Percentiles rank a stretch among this genome's conserved stretches.
Evolutionary conservation across 2,888 invertebrate genomes (phyloP).

Genomic region (Crioceris asparagi): DNA sequence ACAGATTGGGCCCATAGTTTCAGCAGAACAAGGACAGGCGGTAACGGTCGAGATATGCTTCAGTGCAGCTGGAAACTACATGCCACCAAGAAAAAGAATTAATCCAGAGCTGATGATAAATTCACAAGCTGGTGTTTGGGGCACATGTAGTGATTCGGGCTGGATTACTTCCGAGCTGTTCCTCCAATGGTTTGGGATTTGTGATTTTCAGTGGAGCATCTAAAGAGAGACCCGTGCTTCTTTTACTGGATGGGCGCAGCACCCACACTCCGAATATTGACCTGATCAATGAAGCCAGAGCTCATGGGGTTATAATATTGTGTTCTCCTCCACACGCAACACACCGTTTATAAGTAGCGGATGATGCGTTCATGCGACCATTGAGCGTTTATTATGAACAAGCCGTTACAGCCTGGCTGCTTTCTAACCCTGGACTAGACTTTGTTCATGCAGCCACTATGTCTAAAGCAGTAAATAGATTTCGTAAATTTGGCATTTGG

Average conservation of each 20-base stretch:
- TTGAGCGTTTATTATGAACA: not conserved
- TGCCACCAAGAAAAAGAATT: not conserved
- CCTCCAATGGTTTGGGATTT: no score
- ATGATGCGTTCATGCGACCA: not conserved
- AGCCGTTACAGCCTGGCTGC: not conserved
- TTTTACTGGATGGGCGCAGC: no score
- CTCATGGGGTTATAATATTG: not conserved
- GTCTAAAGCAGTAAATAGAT: not conserved
- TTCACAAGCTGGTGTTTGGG: not conserved
- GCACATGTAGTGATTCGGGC: not conserved
- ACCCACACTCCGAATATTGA: not conserved
- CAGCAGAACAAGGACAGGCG: not conserved
- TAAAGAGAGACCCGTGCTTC: no score
- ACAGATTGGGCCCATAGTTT: not conserved
- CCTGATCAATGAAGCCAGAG: not conserved
- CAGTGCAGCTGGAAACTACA: not conserved
- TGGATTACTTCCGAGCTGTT: no score
- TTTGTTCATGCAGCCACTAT: not conserved
- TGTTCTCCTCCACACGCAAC: no score
- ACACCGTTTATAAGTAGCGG: not conserved
- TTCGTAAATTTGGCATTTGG: conserved; percentile 2
- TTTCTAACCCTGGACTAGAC: no score
- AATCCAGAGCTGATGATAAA: not conserved
- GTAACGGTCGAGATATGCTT: not conserved
- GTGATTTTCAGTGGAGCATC: no score